Base-by-base conservation (phyloP, 2,888 invertebrate genomes). In the Andrena flavipes region DNA sequence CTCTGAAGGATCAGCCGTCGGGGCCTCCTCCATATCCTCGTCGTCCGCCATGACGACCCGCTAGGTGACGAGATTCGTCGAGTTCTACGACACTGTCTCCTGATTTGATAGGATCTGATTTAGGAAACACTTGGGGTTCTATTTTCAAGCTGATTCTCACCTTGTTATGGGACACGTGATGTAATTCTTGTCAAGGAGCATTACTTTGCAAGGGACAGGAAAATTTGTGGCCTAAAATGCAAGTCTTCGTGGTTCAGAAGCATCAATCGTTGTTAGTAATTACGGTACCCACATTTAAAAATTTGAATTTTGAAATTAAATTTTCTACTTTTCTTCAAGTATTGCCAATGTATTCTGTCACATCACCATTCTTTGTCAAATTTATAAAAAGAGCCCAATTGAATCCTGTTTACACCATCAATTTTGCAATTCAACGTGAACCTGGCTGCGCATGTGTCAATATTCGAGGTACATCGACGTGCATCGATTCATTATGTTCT, bases 351-450 rank as follows among this genome's bases (percentile, higher is more conserved):
- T 23, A 23, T 8, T 10, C 56, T 63, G 64, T 82, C 74, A 75
- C 64, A 70, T 54, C 42, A 56, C 69, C 65, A 72, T 72, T 54
- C 33, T 73, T 76, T 48, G 29, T 26, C 72, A 63, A 78, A 78
- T 78, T 78, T 49, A 62, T 64, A 56, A 68, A 60, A 80, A 51
- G 51, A 75, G 51, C 62, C 4, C 42, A 68, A 59, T 78, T 65
- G 59, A 60, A 49, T 42, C 16, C 16, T 51, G 62, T 71, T 51
- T 63, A 81, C 71, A 51, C 75, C 73, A 76, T 76, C 59, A 76
- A 87, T 86, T 76, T 76, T 59, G 13, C n/a, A 29, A 56, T 72
- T 71, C 63, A 29, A 73, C 64, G 54, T 78, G 87, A 87, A 86
- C 48, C 35, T 81, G 54, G 76, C 64, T 48, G 56, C 71, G 26